These are phyloP conservation scores for Ivindomyrus marchei DNA, from an alignment of 2,113 vertebrate genomes.

Conservation along the genomic window DNA sequence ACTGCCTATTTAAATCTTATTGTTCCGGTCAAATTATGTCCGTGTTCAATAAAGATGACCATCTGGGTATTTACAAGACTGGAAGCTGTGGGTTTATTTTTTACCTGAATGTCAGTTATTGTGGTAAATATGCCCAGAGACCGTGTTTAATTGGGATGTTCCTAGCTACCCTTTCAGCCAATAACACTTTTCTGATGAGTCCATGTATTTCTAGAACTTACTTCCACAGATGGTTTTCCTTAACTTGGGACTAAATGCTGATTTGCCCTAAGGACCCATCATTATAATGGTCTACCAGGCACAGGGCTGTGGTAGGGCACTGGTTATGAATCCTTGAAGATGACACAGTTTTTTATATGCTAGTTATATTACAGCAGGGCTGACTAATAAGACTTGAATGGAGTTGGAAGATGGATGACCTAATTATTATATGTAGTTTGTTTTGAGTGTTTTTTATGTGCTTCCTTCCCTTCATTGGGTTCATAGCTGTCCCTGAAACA, in stretches of 20 bases:
- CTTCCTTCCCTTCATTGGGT: neutral
- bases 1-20: neutral
- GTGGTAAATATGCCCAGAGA: neutral
- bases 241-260: neutral
- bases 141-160: neutral
- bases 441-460: neutral
- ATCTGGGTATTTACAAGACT: constrained; percentile 2
- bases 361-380: neutral
- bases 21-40: neutral
- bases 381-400: neutral
- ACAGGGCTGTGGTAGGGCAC: neutral
- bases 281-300: neutral
- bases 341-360: neutral
- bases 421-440: neutral
- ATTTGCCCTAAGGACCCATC: neutral
- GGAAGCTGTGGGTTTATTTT: neutral
- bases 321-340: neutral
- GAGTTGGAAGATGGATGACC: neutral
- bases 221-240: neutral
- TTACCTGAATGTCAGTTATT: neutral
- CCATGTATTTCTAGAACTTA: neutral
- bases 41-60: neutral
- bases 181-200: neutral
- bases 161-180: neutral
- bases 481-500: neutral